Conservation (phyloP, 1,140 invertebrate species). For the Polyergus mexicanus region DNA sequence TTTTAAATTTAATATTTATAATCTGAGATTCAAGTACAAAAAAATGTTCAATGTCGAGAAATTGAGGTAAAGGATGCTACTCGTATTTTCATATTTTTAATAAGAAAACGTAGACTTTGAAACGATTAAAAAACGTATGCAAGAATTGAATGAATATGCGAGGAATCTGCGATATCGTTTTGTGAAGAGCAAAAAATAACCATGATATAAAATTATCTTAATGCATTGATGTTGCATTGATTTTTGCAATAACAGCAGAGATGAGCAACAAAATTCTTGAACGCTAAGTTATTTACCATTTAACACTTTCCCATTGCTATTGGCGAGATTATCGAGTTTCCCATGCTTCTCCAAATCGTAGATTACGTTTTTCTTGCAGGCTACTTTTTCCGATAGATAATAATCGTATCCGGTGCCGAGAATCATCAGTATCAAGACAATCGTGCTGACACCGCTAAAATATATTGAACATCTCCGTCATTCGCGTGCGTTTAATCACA, state of each 20-base stretch:
- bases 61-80: background rate
- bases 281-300: constrained; percentile 76
- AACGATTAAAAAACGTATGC: background rate
- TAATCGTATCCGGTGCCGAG: constrained; percentile 86
- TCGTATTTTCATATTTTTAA: constrained; percentile 10
- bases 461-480: constrained; percentile 31
- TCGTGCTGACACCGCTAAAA: constrained; percentile 88
- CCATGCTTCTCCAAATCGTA: constrained; percentile 84
- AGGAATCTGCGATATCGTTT: background rate
- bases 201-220: background rate
- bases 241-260: too few relatives aligned
- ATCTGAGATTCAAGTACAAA: background rate
- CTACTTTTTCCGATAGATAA: constrained; percentile 79
- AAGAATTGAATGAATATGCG: background rate
- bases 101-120: background rate
- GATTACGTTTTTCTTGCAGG: constrained; percentile 66
- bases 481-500: background rate
- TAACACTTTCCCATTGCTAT: constrained; percentile 78
- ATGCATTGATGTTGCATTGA: background rate
- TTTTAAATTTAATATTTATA: background rate
- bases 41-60: background rate
- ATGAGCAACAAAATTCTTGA: background rate
- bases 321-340: constrained; percentile 81
- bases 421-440: constrained; percentile 88
- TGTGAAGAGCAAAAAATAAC: background rate